phyloP scores from a whole-genome alignment of 64 coral and sea anemone genomes.

The Pocillopora verrucosa region DNA sequence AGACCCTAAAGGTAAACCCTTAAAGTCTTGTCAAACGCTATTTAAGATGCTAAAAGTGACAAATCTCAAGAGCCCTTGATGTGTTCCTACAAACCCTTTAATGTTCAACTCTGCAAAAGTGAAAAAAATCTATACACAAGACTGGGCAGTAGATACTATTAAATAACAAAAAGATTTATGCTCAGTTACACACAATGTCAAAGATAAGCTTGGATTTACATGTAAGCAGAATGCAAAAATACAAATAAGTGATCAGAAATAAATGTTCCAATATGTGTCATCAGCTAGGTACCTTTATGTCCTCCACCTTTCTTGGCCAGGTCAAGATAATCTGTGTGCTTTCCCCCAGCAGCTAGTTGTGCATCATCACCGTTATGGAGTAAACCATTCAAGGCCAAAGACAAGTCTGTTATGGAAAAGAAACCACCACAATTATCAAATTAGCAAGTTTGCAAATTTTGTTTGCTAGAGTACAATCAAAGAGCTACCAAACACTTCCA shows the following conservation, averaged over 20 bases:
- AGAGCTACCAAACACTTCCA: background rate
- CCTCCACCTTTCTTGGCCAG: slow-evolving; percentile 57
- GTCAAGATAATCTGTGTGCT: slow-evolving; percentile 39
- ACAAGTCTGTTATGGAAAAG: background rate
- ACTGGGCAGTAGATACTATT: too few species aligned
- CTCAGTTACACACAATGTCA: too few species aligned
- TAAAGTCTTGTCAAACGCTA: too few species aligned
- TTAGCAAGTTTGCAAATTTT: background rate
- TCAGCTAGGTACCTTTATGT: slow-evolving; percentile 31
- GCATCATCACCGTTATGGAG: background rate
- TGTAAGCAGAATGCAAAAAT: too few species aligned
- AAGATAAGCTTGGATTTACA: too few species aligned
- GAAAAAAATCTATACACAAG: background rate
- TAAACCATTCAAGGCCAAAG: background rate
- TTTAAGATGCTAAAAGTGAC: too few species aligned
- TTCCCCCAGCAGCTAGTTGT: slow-evolving; percentile 12
- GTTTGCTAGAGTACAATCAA: background rate
- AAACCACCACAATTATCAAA: too few species aligned
- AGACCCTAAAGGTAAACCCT: too few species aligned
- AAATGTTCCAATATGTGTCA: background rate
- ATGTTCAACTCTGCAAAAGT: background rate
- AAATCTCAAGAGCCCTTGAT: too few species aligned
- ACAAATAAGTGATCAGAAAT: background rate
- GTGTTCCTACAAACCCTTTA: too few species aligned
- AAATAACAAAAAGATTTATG: too few species aligned